These are phyloP conservation scores for Anguilla pacifica DNA, from an alignment of 2,797 vertebrate genomes.

Conservation along the genomic window DNA sequence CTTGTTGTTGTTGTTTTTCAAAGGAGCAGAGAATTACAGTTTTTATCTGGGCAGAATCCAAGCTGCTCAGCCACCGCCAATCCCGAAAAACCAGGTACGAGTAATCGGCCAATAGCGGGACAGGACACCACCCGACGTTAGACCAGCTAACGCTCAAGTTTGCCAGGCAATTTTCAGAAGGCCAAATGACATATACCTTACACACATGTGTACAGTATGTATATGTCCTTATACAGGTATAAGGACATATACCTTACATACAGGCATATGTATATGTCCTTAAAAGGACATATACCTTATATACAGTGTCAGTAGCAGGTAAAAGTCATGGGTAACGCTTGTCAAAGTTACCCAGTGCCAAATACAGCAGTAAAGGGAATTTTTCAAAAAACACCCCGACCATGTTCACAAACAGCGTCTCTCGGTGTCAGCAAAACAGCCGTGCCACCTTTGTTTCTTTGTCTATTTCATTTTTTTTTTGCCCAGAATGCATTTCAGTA, in stretches of 20 bases:
- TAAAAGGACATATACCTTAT: constrained; percentile 7
- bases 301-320: constrained; percentile 26
- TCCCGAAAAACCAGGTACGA: not conserved
- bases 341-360: constrained; percentile 9
- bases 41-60: not conserved
- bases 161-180: constrained; percentile 1
- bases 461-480: not conserved
- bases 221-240: too few relatives aligned
- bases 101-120: not conserved
- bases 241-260: constrained; percentile 6
- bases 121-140: constrained; percentile 3
- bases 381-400: not conserved
- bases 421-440: not conserved
- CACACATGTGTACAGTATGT: constrained; percentile 6
- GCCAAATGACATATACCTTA: constrained; percentile 10
- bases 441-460: not conserved
- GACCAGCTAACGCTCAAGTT: constrained; percentile 39
- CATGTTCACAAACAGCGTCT: not conserved
- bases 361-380: constrained; percentile 26
- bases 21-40: not conserved
- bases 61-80: not conserved
- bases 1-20: not conserved
- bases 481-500: constrained; percentile 10
- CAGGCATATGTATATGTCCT: not conserved
- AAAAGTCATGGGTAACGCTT: constrained; percentile 24